Percentiles rank a stretch among this genome's conserved stretches.
Conservation (phyloP, 2,797 vertebrate genomes). For the Rhinogobio ventralis region DNA sequence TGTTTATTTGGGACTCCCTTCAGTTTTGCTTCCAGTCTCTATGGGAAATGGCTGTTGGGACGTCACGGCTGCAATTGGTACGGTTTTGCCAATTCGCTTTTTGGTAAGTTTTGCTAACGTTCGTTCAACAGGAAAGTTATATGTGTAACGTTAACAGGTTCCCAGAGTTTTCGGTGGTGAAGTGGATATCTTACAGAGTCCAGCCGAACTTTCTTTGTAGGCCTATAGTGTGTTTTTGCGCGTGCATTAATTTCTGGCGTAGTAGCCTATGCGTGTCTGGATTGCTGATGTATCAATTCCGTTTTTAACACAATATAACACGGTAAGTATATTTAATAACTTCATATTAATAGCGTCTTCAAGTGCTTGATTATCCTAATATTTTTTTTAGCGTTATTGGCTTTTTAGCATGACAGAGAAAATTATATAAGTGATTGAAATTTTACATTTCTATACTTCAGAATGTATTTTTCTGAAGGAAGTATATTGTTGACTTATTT, state of each 20-base stretch:
- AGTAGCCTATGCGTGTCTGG: neutral
- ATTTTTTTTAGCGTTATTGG: neutral
- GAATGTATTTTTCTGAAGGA: neutral
- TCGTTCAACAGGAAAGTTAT: neutral
- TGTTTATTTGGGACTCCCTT: constrained; percentile 80
- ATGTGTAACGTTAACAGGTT: constrained; percentile 6
- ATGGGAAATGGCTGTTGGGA: constrained; percentile 79
- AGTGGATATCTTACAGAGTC: no score
- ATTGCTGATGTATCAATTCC: neutral
- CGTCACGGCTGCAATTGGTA: constrained; percentile 80
- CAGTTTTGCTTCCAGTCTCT: constrained; percentile 80
- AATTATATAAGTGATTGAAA: neutral
- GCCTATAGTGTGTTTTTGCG: neutral
- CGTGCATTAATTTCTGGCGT: neutral
- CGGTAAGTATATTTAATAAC: neutral
- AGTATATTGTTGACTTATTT: neutral
- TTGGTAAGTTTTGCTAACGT: constrained; percentile 73
- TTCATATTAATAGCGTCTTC: neutral
- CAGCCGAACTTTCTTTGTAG: neutral
- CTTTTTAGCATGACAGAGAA: neutral
- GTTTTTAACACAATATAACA: neutral
- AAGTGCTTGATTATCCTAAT: neutral
- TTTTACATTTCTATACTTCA: neutral
- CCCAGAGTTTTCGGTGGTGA: neutral
- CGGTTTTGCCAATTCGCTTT: constrained; percentile 81